Percentiles rank a stretch among this genome's conserved stretches.
Conservation (phyloP, 2,797 vertebrate species). For the Hylomyscus alleni region DNA sequence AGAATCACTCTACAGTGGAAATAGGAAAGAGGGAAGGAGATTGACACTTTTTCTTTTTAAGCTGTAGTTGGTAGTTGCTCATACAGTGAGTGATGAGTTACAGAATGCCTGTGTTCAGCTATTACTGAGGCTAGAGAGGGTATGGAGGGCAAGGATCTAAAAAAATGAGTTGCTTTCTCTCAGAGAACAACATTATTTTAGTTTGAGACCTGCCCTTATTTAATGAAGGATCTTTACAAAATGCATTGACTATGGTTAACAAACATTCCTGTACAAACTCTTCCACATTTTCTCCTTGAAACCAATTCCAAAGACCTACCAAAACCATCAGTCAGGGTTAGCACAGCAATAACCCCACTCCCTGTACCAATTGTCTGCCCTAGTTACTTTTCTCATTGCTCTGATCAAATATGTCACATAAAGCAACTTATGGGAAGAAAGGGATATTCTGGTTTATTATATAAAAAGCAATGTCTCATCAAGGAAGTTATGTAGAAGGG, state of each 20-base stretch:
- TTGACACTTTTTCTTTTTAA: neutral
- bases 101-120: neutral
- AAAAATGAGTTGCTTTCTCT: neutral
- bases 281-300: neutral
- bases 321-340: too few relatives aligned
- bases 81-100: neutral
- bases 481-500: neutral
- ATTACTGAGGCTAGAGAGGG: too few relatives aligned
- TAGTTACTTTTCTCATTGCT: neutral
- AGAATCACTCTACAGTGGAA: neutral
- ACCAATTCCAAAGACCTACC: neutral
- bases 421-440: neutral
- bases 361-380: neutral
- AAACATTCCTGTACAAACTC: neutral
- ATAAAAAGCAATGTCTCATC: neutral
- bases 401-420: neutral
- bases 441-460: neutral
- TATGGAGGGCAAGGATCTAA: neutral
- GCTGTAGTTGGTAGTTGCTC: neutral
- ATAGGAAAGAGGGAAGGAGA: neutral
- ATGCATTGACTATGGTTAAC: neutral
- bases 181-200: neutral
- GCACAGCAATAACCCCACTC: neutral
- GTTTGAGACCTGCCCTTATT: neutral
- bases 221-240: neutral